Evolutionary conservation across 2,888 invertebrate species (phyloP), one percentile per base, ranked within the genome.

Genomic region (Mycalesis mineus): DNA sequence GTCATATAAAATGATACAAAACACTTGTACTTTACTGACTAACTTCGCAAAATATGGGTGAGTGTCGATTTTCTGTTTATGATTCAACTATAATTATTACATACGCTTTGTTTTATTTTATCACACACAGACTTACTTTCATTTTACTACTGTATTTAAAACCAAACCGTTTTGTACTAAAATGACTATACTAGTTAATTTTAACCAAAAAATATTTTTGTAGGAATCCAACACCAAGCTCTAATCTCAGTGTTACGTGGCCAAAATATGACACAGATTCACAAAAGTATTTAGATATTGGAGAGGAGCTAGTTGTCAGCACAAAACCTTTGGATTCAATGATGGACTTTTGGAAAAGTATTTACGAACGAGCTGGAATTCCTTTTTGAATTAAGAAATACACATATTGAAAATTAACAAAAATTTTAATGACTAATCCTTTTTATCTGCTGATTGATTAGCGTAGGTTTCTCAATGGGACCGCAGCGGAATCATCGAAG

Each of bases 11-110:
- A 68, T 82, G 57, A 65, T 84, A 0, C 66, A 75, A 37, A 69
- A 77, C 8, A 72, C 69, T 0, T 78, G 78, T 58, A 57, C 66
- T 0, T 55, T 80, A 1, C 80, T 82, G 29, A 78, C 77, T 0
- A 83, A 82, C 60, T 81, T 82, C 41, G 82, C 80, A 1, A 81
- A 80, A 65, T 75, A 69, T 59, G 80, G 82, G 82, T 82, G 57
- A 75, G 80, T 36, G 36, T n/a, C 8, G n/a, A n/a, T n/a, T n/a
- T n/a, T n/a, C n/a, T n/a, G n/a, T n/a, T n/a, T n/a, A n/a, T n/a
- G n/a, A n/a, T n/a, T n/a, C n/a, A n/a, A n/a, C n/a, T n/a, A n/a
- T n/a, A n/a, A n/a, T 33, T 6, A 33, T 6, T n/a, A n/a, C n/a
- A n/a, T n/a, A n/a, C n/a, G n/a, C n/a, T 33, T 33, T 33, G 7